Percentiles rank a stretch among this genome's conserved stretches.
phyloP scores from a whole-genome alignment of 2,113 vertebrate species.

The Antechinus stuartii region DNA sequence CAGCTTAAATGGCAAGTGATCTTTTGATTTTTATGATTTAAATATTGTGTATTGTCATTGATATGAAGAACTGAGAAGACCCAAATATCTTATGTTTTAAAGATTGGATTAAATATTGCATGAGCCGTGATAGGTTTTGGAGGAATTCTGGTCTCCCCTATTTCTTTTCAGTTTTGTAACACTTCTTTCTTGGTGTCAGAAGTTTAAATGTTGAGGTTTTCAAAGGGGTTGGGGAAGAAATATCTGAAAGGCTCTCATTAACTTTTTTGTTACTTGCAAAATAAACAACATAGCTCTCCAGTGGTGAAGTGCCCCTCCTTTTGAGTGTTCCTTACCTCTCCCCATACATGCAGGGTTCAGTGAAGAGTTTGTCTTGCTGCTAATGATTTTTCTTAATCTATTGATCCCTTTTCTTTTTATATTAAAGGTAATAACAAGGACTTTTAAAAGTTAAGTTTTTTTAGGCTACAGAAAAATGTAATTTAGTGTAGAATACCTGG shows the following conservation, averaged over 20 bases:
- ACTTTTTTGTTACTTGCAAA: not conserved
- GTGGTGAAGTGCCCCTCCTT: not conserved
- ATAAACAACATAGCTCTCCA: not conserved
- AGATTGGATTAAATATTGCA: not conserved
- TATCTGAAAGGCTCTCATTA: slow-evolving; percentile 10
- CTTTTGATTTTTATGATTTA: not conserved
- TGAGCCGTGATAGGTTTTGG: not conserved
- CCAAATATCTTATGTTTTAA: not conserved
- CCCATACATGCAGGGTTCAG: not conserved
- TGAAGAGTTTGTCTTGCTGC: not conserved
- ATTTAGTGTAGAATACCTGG: not conserved
- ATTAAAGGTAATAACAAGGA: not conserved
- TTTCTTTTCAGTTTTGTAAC: not conserved
- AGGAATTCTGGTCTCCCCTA: not conserved
- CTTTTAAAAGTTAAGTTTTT: slow-evolving; percentile 43
- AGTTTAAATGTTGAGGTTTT: not conserved
- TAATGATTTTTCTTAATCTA: not conserved
- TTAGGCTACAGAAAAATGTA: slow-evolving; percentile 18
- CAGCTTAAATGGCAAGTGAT: not conserved
- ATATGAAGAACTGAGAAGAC: not conserved
- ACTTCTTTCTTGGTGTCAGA: not conserved
- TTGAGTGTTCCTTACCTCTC: not conserved
- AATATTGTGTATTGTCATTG: not conserved
- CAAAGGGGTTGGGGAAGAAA: not conserved
- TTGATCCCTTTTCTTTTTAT: not conserved